Evolutionary conservation across 2,888 invertebrate species (phyloP).

Genomic region (Kuschelorhynchus macadamiae): DNA sequence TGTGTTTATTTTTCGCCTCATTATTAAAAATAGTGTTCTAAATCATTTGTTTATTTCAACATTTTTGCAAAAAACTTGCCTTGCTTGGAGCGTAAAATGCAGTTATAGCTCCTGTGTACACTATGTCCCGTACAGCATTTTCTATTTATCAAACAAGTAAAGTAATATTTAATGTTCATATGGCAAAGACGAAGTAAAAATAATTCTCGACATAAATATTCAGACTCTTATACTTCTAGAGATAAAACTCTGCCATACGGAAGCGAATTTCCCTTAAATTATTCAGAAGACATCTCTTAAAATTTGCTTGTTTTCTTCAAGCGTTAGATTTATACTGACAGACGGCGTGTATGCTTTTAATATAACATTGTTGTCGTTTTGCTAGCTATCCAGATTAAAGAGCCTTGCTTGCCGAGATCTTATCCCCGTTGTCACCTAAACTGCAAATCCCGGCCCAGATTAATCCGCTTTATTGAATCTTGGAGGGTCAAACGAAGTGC

Average conservation of each 20-base stretch:
- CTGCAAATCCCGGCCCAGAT: constrained; percentile 49
- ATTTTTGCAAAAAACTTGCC: no score
- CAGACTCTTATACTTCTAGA: background rate
- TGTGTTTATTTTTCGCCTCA: no score
- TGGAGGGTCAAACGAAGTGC: constrained; percentile 45
- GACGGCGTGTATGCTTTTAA: constrained; percentile 48
- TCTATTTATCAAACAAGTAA: background rate
- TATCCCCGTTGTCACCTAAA: constrained; percentile 49
- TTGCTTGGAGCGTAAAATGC: no score
- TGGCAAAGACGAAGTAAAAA: no score
- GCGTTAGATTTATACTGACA: constrained; percentile 45
- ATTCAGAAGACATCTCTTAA: constrained; percentile 38
- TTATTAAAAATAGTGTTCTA: no score
- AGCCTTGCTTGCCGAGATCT: constrained; percentile 48
- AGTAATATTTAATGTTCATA: background rate
- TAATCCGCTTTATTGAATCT: constrained; percentile 46
- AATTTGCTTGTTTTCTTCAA: constrained; percentile 25
- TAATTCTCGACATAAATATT: constrained; percentile 2
- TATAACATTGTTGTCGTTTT: constrained; percentile 51
- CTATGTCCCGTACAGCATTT: no score
- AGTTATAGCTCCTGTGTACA: no score
- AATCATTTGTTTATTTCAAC: no score
- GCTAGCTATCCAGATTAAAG: constrained; percentile 47
- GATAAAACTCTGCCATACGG: constrained; percentile 14
- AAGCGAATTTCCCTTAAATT: constrained; percentile 35